phyloP scores from a whole-genome alignment of 2,888 invertebrate species.

The Dryadula phaetusa region DNA sequence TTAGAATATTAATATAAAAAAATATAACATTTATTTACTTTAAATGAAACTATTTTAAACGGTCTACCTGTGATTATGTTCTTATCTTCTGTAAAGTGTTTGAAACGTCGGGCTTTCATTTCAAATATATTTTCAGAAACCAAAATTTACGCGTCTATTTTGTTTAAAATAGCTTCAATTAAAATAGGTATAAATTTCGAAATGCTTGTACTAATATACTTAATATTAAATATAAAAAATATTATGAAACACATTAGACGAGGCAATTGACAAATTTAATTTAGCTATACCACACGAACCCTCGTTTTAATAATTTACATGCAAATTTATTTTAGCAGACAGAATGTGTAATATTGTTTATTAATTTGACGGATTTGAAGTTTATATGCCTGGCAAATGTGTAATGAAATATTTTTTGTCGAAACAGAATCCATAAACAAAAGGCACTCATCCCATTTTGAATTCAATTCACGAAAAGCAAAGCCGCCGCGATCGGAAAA shows the following conservation, averaged over 20 bases:
- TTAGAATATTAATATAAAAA: no score
- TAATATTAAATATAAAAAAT: not conserved
- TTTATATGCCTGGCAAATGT: constrained; percentile 37
- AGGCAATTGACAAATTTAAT: constrained; percentile 13
- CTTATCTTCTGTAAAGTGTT: no score
- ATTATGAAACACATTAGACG: not conserved
- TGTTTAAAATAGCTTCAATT: no score
- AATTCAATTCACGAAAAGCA: constrained; percentile 61
- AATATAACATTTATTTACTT: no score
- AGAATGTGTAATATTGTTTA: constrained; percentile 20
- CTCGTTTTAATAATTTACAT: constrained; percentile 6
- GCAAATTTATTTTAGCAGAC: constrained; percentile 8
- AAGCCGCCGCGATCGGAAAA: constrained; percentile 51
- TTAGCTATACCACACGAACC: not conserved
- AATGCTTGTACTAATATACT: no score
- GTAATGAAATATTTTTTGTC: constrained; percentile 47
- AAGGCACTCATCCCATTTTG: constrained; percentile 59
- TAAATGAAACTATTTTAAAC: no score
- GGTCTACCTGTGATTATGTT: no score
- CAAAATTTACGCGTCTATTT: no score
- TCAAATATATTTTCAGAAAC: no score
- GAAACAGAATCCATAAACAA: constrained; percentile 59
- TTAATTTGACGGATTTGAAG: constrained; percentile 39
- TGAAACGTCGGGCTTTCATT: no score
- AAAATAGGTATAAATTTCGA: no score